Evolutionary conservation across 1,140 invertebrate genomes (phyloP).

Genomic region (Lasioglossum baleicum): DNA sequence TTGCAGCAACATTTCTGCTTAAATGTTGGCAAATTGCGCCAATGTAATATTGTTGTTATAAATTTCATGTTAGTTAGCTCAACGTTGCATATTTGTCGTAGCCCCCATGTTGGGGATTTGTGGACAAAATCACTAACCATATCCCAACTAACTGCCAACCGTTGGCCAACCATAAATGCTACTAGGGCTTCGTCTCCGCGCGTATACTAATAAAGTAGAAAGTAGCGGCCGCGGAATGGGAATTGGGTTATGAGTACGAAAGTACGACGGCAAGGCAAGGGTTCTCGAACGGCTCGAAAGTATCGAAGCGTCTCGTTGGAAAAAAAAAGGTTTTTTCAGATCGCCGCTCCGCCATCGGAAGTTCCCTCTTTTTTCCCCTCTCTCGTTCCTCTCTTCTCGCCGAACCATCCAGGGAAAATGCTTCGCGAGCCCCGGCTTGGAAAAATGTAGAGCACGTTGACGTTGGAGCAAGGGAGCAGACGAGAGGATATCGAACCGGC

Average conservation of each 20-base stretch:
- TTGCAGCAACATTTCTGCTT: too few relatives aligned
- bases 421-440: conserved; percentile 45
- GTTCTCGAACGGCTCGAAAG: conserved; percentile 29
- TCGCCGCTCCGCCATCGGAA: conserved; percentile 36
- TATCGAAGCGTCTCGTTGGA: conserved; percentile 45
- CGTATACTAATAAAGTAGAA: background rate
- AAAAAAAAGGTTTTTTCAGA: conserved; percentile 40
- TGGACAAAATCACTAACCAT: too few relatives aligned
- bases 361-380: background rate
- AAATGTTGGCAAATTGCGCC: too few relatives aligned
- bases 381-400: background rate
- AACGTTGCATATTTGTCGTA: too few relatives aligned
- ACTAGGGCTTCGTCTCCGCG: too few relatives aligned
- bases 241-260: conserved; percentile 41
- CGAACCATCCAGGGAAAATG: conserved; percentile 40
- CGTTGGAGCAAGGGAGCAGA: conserved; percentile 51
- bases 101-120: too few relatives aligned
- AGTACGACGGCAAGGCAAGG: conserved; percentile 12
- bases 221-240: background rate
- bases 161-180: too few relatives aligned
- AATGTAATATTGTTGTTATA: too few relatives aligned
- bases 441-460: conserved; percentile 75
- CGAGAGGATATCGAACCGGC: conserved; percentile 77
- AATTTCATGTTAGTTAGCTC: too few relatives aligned
- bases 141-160: too few relatives aligned